Evolutionary conservation across 2,888 invertebrate species (phyloP).

Genomic region (Furcula furcula): DNA sequence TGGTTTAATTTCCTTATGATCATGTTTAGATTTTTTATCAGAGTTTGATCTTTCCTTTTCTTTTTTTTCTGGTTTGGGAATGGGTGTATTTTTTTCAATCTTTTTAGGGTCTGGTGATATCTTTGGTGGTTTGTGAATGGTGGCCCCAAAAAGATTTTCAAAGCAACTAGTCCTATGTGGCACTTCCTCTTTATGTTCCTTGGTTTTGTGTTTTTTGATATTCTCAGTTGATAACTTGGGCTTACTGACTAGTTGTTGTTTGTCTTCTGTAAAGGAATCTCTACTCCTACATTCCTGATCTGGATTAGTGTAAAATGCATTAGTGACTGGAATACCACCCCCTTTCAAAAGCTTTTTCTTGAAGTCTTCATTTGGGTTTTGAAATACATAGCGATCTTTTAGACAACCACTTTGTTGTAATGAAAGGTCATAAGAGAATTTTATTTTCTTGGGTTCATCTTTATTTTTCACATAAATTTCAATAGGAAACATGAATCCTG

Average conservation of each 20-base stretch:
- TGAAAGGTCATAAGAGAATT: conserved; percentile 92
- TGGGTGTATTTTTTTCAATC: conserved; percentile 49
- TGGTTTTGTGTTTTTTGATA: conserved; percentile 83
- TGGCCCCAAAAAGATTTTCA: conserved; percentile 91
- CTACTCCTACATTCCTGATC: conserved; percentile 80
- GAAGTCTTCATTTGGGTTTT: conserved; percentile 94
- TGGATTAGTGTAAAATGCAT: conserved; percentile 71
- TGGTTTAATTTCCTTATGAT: conserved; percentile 66
- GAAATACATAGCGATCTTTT: conserved; percentile 92
- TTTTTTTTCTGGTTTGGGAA: conserved; percentile 75
- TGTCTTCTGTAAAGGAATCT: conserved; percentile 81
- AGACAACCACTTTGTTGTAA: conserved; percentile 89
- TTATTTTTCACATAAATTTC: conserved; percentile 94
- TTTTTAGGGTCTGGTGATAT: conserved; percentile 85
- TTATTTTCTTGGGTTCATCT: conserved; percentile 93
- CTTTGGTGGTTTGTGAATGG: conserved; percentile 89
- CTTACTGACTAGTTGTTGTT: conserved; percentile 85
- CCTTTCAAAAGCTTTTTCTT: conserved; percentile 92
- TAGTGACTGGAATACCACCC: conserved; percentile 85
- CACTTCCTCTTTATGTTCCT: conserved; percentile 79
- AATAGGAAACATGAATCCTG: conserved; percentile 94
- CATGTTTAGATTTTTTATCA: conserved; percentile 75
- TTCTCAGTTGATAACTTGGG: conserved; percentile 84
- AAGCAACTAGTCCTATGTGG: conserved; percentile 84
- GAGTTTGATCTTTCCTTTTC: conserved; percentile 78